These are phyloP conservation scores for Amblyornis subalaris DNA, from an alignment of 2,113 vertebrate species.

Conservation along the genomic window DNA sequence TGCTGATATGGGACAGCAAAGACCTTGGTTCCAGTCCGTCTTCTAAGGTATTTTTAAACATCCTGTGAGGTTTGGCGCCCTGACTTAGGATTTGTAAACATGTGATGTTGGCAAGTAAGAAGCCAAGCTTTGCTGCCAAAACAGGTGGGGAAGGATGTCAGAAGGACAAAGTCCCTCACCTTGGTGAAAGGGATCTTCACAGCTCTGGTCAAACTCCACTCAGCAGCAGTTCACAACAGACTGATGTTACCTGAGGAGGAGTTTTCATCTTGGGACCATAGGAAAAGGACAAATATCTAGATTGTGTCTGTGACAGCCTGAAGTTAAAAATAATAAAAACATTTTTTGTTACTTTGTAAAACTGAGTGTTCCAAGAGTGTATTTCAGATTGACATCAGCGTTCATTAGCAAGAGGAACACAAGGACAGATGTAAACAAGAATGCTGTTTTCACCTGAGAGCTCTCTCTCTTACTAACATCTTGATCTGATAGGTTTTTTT, in stretches of 20 bases:
- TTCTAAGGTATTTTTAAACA: constrained; percentile 23
- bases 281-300: background rate
- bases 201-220: background rate
- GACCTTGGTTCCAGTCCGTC: background rate
- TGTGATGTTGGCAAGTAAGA: background rate
- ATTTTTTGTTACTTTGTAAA: background rate
- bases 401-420: background rate
- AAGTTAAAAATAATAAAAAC: background rate
- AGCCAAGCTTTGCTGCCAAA: background rate
- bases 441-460: background rate
- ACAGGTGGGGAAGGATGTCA: background rate
- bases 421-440: background rate
- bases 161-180: background rate
- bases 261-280: background rate
- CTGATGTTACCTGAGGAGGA: background rate
- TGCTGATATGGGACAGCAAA: background rate
- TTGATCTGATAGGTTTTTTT: background rate
- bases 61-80: background rate
- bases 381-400: background rate
- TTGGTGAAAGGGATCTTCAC: background rate
- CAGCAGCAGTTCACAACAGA: background rate
- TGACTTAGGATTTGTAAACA: background rate
- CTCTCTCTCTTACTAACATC: background rate
- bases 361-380: background rate
- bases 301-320: background rate